Conservation (phyloP, 2,113 vertebrate genomes). For the Pedionomus torquatus region DNA sequence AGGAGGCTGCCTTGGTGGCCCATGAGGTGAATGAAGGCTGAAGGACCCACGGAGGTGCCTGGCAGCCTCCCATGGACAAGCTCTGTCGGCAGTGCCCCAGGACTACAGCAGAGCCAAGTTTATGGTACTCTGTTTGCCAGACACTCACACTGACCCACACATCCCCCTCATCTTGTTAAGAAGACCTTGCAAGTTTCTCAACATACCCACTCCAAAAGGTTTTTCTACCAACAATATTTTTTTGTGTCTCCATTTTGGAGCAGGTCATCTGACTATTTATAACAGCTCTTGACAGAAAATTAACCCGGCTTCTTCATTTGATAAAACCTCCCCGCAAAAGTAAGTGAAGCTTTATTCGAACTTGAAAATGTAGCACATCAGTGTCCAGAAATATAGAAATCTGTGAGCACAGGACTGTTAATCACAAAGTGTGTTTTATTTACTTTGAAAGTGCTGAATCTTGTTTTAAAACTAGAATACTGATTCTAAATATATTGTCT, state of each 20-base stretch:
- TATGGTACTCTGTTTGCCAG: neutral
- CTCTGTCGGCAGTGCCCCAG: neutral
- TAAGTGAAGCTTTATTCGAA: neutral
- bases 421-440: neutral
- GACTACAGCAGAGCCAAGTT: neutral
- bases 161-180: neutral
- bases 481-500: neutral
- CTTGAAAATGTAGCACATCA: neutral
- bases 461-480: neutral
- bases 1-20: neutral
- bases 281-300: neutral
- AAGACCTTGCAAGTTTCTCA: neutral
- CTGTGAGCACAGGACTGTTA: fast-evolving
- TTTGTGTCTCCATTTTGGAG: neutral
- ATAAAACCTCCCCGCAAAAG: neutral
- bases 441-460: neutral
- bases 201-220: neutral
- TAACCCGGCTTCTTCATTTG: neutral
- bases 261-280: neutral
- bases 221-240: neutral
- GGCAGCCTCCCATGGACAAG: neutral
- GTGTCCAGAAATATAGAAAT: neutral
- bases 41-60: neutral
- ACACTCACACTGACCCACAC: neutral
- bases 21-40: neutral